Percentiles rank a stretch among this genome's conserved stretches.
These are phyloP conservation scores for Microctonus aethiopoides DNA, from an alignment of 2,888 invertebrate species.

Conservation along the genomic window DNA sequence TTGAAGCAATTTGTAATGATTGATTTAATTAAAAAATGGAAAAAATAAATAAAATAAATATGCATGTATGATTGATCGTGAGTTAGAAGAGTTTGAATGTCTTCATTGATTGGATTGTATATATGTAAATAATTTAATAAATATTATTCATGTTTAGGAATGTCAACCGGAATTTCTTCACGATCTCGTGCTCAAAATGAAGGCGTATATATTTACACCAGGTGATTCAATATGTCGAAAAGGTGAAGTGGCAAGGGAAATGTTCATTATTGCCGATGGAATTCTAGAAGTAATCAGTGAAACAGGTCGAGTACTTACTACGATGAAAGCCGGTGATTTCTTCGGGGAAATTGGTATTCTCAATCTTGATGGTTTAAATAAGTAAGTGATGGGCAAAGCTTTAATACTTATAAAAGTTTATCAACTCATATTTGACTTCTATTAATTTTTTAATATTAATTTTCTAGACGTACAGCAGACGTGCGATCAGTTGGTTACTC, in stretches of 20 bases:
- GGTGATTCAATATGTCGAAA: slow-evolving; percentile 97
- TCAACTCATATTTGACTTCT: neutral
- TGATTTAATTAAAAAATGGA: neutral
- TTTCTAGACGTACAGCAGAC: slow-evolving; percentile 90
- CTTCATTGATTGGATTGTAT: neutral
- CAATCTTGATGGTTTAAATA: slow-evolving; percentile 94
- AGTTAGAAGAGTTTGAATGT: neutral
- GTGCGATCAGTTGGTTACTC: slow-evolving; percentile 96
- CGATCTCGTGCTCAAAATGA: slow-evolving; percentile 97
- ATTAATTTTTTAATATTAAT: slow-evolving; percentile 15
- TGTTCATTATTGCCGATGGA: slow-evolving; percentile 98
- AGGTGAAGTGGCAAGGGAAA: slow-evolving; percentile 94
- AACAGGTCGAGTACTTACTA: slow-evolving; percentile 89
- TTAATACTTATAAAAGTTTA: neutral
- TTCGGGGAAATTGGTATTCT: slow-evolving; percentile 98
- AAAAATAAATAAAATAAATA: neutral
- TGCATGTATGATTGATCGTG: neutral
- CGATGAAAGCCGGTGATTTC: slow-evolving; percentile 97
- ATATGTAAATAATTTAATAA: neutral
- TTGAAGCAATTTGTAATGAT: neutral
- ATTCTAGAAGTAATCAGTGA: slow-evolving; percentile 96
- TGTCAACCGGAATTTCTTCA: slow-evolving; percentile 98
- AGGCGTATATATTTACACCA: slow-evolving; percentile 97
- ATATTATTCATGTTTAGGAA: slow-evolving; percentile 71
- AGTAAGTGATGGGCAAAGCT: slow-evolving; percentile 74